A percentile compares a stretch with the other conserved stretches of the same genome.
phyloP scores from a whole-genome alignment of 2,888 invertebrate species.

The Synergus laeviventris region DNA sequence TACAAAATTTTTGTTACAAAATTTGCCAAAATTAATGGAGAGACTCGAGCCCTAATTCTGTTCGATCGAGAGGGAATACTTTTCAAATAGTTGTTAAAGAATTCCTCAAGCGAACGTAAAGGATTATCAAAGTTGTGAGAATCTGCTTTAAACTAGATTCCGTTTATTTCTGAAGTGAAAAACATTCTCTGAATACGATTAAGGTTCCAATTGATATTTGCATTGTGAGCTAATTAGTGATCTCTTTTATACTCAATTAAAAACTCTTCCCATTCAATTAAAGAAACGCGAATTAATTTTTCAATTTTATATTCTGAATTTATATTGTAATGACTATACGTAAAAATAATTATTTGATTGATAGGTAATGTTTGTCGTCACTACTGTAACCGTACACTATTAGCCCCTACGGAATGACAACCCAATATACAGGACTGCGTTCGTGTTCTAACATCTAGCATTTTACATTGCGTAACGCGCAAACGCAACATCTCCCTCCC shows the following conservation, averaged over 20 bases:
- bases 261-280: neutral
- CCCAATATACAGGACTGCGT: no score
- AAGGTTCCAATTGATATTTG: neutral
- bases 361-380: no score
- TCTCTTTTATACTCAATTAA: neutral
- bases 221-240: neutral
- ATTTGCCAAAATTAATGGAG: neutral
- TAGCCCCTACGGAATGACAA: no score
- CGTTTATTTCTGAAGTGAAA: neutral
- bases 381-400: no score
- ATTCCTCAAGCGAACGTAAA: constrained; percentile 24
- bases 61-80: constrained; percentile 27
- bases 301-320: no score
- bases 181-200: constrained; percentile 21
- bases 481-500: no score
- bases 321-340: no score
- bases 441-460: no score
- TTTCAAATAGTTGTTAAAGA: constrained; percentile 23
- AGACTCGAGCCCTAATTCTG: neutral
- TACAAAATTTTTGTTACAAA: no score
- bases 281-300: neutral
- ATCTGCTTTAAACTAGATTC: constrained; percentile 2
- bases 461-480: no score
- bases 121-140: constrained; percentile 25
- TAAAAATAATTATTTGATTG: no score